phyloP scores from a whole-genome alignment of 2,113 vertebrate species.

The Ceuthmochares aereus region DNA sequence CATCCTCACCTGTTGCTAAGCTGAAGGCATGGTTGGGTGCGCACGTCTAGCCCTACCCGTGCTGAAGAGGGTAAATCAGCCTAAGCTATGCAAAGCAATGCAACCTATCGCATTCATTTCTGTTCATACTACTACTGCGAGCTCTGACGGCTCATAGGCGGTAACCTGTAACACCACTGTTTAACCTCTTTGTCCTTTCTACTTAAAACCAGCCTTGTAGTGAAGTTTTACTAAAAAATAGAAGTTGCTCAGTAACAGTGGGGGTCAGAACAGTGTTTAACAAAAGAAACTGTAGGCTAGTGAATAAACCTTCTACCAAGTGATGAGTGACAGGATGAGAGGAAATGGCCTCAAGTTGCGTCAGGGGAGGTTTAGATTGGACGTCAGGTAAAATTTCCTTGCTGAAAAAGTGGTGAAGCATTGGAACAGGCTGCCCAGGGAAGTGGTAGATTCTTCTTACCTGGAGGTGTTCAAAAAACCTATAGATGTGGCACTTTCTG shows the following conservation, averaged over 20 bases:
- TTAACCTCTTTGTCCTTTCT: not conserved
- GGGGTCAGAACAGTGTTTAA: not conserved
- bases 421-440: no score
- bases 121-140: not conserved
- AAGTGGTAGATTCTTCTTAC: no score
- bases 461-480: no score
- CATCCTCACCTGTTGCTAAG: not conserved
- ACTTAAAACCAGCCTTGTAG: not conserved
- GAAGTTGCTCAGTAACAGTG: not conserved
- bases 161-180: not conserved
- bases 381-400: no score
- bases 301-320: not conserved
- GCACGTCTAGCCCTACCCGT: rapidly evolving
- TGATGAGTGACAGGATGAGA: no score
- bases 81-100: not conserved
- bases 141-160: rapidly evolving
- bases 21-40: not conserved
- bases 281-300: not conserved
- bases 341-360: no score
- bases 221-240: not conserved
- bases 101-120: not conserved
- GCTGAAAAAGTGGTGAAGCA: no score
- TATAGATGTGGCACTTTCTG: no score
- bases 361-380: no score
- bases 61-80: not conserved